Percentiles rank a stretch among this genome's conserved stretches.
phyloP scores from a whole-genome alignment of 2,113 vertebrate genomes.

The Gymnobelideus leadbeateri region DNA sequence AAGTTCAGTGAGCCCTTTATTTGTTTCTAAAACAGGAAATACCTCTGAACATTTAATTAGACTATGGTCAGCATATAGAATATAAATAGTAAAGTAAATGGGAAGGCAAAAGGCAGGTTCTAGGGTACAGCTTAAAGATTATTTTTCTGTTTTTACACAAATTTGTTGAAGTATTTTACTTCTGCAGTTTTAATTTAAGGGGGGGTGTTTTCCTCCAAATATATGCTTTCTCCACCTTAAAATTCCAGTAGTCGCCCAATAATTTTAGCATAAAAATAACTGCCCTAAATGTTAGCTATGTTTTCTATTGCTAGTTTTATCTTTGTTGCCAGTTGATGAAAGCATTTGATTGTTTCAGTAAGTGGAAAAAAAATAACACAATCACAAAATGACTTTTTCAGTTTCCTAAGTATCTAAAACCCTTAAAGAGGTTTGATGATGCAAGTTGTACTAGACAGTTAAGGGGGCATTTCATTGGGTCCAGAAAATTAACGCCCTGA shows the following conservation, averaged over 20 bases:
- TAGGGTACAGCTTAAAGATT: no score
- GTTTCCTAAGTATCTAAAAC: not conserved
- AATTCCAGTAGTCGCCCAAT: not conserved
- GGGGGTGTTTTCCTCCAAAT: not conserved
- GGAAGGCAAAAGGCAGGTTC: no score
- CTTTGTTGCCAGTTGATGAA: not conserved
- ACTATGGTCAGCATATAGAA: no score
- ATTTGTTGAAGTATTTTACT: not conserved
- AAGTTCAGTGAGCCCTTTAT: no score
- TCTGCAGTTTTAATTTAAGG: not conserved
- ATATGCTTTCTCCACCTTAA: not conserved
- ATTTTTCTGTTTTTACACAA: no score
- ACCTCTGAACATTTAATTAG: no score
- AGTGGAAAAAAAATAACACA: not conserved
- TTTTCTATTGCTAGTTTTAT: not conserved
- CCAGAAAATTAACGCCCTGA: not conserved
- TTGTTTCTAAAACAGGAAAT: no score
- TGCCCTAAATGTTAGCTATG: not conserved
- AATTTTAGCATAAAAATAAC: not conserved
- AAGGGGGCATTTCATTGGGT: not conserved
- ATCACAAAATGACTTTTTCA: not conserved
- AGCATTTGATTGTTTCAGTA: not conserved
- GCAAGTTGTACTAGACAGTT: slow-evolving; percentile 14
- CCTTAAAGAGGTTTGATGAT: not conserved
- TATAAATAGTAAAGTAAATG: no score